A percentile compares a stretch with the other conserved stretches of the same genome.
These are phyloP conservation scores for Guaruba guarouba DNA, from an alignment of 2,113 vertebrate species.

Conservation along the genomic window DNA sequence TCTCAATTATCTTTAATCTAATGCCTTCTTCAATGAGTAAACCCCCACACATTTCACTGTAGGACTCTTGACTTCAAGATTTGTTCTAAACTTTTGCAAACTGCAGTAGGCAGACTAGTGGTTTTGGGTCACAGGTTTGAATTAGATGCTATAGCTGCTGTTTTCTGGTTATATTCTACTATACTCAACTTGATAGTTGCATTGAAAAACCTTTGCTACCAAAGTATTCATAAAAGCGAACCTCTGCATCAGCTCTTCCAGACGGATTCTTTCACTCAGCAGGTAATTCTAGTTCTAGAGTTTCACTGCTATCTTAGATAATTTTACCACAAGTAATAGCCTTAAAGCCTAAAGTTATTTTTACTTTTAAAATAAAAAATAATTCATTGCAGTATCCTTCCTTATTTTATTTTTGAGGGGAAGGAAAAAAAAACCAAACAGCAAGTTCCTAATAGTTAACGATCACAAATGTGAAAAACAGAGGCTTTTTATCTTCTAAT, in stretches of 20 bases:
- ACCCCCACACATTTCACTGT: neutral
- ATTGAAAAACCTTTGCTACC: neutral
- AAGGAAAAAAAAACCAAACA: neutral
- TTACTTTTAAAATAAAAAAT: neutral
- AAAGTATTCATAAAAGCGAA: neutral
- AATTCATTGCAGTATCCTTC: neutral
- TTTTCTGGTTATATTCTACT: neutral
- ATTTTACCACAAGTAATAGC: neutral
- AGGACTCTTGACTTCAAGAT: neutral
- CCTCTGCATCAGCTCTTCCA: neutral
- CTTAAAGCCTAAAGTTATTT: neutral
- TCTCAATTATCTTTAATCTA: neutral
- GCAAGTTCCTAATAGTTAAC: neutral
- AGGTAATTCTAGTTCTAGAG: neutral
- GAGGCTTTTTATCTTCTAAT: neutral
- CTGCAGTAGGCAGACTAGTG: neutral
- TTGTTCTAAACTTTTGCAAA: neutral
- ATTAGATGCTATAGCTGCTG: neutral
- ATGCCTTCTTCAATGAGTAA: neutral
- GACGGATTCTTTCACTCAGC: neutral
- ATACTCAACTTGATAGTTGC: neutral
- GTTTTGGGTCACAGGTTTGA: neutral
- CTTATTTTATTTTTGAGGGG: neutral
- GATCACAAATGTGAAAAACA: neutral
- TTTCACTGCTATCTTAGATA: neutral